Base-by-base conservation (phyloP, 1,140 invertebrate genomes). In the Drosophila pectinifera region DNA sequence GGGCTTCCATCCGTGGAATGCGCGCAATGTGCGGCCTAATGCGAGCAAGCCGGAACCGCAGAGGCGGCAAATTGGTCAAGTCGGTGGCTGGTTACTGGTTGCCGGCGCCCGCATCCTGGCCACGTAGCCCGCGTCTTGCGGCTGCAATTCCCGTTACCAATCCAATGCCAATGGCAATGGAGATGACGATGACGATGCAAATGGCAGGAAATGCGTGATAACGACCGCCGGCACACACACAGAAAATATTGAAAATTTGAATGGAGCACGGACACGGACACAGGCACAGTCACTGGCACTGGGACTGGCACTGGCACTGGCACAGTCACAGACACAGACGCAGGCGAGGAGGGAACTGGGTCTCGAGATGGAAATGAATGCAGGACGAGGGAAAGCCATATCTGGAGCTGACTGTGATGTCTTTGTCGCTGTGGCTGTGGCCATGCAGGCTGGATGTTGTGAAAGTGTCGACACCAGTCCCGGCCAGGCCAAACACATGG, bases 121-220 rank as follows among this genome's bases (percentile, higher is more conserved):
- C 58, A 63, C 72, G 58, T 55, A 74, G 49, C 45, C 48, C 49
- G 63, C 46, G 67, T 70, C 67, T 70, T 70, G 49, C 39, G 64
- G 65, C 64, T 46, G 59, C 48, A 54, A 39, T 56, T 49, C 39
- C 51, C 42, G 53, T 34, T 64, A 67, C 70, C 49, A 49, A 43
- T 65, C 61, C 64, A 62, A 74, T 56, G 56, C 31, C 64, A 55
- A 56, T 51, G 63, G 53, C 65, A 48, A 34, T 57, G 59, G 58
- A 46, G 18, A 62, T 39, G 58, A 24, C 6, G 53, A 62, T 82
- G 69, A 54, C 58, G 62, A 65, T 78, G 82, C 75, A 88, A 88
- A 88, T 88, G 84, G 84, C 80, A 89, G 80, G 83, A 88, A 88
- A 88, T 89, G 83, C 83, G 84, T 88, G 83, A 88, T 88, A 88